Evolutionary conservation across 1,140 invertebrate genomes (phyloP), one percentile per base, ranked within the genome.

Genomic region (Oreohelix idahoensis): DNA sequence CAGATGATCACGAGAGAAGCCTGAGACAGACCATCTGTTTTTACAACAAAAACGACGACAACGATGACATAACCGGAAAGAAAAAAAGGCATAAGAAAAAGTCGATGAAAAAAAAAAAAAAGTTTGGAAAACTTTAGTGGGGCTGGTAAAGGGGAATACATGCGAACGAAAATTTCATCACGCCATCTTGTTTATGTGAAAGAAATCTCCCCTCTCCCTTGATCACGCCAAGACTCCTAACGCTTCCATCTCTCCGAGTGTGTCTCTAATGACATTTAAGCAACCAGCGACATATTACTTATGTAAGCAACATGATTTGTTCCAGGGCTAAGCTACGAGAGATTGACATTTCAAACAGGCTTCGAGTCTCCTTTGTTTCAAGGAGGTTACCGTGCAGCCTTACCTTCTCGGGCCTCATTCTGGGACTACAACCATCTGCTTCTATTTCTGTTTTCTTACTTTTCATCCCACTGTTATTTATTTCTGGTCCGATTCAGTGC

Each of bases 241-340:
- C 53, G 20, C 8, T 58, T 58, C 10, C 53, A 58, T 58, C 23
- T 10, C 23, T 58, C 15, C 15, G 20, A 39, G 38, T n/a, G 8
- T 11, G 71, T 74, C 38, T 39, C 8, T 26, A 74, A 42, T 42
- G 71, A 74, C 71, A 74, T 39, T 42, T 74, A 74, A 45, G 26
- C 71, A 74, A 74, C 1, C 23, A 74, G 32, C 36, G 71, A 74
- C 36, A 39, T 74, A 74, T 42, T 74, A 74, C 36, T 74, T 42
- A 42, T 74, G 42, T 39, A 42, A 74, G 42, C 42, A 42, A 11
- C 36, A 26, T 42, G 42, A 74, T 39, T 74, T 36, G 11, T 42
- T 26, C 17, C 71, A 74, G 42, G 11, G 42, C 1, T n/a, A 2
- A 17, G 20, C 36, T 10, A n/a, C 35, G 2, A 26, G 36, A 42